Evolutionary conservation across 2,113 vertebrate genomes (phyloP).

Genomic region (Leucosticte australis): DNA sequence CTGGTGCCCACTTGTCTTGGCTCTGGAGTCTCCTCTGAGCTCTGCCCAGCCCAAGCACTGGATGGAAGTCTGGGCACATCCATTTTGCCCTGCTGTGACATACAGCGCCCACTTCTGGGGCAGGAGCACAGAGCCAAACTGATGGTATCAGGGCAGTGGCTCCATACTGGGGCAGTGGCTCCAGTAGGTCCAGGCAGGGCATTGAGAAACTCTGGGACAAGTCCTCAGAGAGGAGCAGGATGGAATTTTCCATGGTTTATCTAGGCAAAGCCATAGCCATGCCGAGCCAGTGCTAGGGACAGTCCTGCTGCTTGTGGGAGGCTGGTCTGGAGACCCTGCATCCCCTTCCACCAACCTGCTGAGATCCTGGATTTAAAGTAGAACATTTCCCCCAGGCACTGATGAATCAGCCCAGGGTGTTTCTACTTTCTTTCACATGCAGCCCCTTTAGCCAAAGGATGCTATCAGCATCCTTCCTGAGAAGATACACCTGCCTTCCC

Average conservation of each 20-base stretch:
- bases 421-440: neutral
- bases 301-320: neutral
- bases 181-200: neutral
- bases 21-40: neutral
- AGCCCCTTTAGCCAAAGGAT: neutral
- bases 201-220: neutral
- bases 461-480: neutral
- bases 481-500: neutral
- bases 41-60: neutral
- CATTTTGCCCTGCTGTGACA: accelerated
- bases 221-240: neutral
- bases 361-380: neutral
- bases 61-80: neutral
- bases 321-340: neutral
- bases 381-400: neutral
- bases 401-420: neutral
- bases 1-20: accelerated
- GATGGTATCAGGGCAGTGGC: neutral
- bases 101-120: neutral
- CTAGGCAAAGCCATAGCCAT: neutral
- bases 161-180: neutral
- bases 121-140: neutral
- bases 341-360: neutral
- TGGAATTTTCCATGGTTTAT: neutral
- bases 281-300: neutral